Evolutionary conservation across 2,113 vertebrate species (phyloP), one percentile per base, ranked within the genome.

Genomic region (Festucalex cinctus): DNA sequence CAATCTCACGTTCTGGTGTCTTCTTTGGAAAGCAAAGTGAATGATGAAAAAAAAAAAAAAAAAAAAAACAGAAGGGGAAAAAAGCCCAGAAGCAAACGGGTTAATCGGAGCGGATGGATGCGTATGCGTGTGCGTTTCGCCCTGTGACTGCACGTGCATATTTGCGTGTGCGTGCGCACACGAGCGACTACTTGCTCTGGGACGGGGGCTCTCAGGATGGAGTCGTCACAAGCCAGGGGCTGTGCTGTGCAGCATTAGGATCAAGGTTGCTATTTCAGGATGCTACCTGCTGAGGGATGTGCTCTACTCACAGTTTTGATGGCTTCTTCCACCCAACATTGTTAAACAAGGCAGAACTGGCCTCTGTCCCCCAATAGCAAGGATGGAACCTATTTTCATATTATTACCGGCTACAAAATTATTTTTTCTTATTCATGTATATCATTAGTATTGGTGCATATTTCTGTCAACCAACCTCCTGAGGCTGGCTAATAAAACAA

Each of bases 231-330:
- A 65, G 80, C 83, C 73, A 69, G 78, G 65, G 85, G 85, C 82
- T 82, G 70, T 82, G 78, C 83, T 87, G 87, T 74, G 80, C 82
- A 84, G 83, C 89, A 90, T 91, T 91, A 90, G 88, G 86, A 90
- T 91, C 88, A 90, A 88, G 81, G 74, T 76, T 85, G 85, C 87
- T 90, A 88, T 91, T 90, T 89, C 74, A 76, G 78, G 85, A 85
- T 61, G 80, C 68, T 88, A 89, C 86, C 88, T 88, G 85, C 85
- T 86, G 90, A 89, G 85, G 71, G 82, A 89, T 90, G 82, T 82
- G 84, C 83, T 86, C 82, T 63, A 35, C 79, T 81, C 76, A 65
- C 80, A 76, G 69, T 81, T 86, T 70, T 83, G 74, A 88, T 88
- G 83, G 66, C 78, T 82, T 66, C 81, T 73, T 77, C 58, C 36